Conservation (phyloP, 2,113 vertebrate genomes). For the Anthoscopus minutus region DNA sequence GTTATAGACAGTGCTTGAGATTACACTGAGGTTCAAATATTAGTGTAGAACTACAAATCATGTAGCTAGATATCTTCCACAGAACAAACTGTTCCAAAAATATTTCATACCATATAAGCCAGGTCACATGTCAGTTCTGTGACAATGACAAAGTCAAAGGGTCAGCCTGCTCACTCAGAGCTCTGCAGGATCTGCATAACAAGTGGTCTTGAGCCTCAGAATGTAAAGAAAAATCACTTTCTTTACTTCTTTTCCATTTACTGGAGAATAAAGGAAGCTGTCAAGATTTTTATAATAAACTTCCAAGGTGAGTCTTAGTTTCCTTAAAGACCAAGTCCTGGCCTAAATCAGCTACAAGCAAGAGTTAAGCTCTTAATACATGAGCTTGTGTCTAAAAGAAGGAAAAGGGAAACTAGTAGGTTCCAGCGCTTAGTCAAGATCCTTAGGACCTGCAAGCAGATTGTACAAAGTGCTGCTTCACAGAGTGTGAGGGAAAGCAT, state of each 20-base stretch:
- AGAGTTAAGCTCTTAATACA: background rate
- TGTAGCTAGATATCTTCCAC: accelerated
- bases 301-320: background rate
- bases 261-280: background rate
- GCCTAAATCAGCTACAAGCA: background rate
- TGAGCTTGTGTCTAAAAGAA: background rate
- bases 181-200: background rate
- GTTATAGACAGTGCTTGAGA: background rate
- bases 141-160: background rate
- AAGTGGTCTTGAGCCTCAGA: background rate
- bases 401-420: background rate
- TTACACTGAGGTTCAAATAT: background rate
- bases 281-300: background rate
- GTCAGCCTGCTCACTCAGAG: background rate
- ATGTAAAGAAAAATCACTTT: background rate
- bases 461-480: background rate
- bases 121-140: background rate
- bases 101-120: background rate
- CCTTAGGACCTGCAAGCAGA: background rate
- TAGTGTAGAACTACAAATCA: background rate
- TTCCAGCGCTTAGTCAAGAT: background rate
- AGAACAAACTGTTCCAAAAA: background rate
- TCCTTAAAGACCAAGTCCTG: background rate
- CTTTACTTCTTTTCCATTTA: background rate
- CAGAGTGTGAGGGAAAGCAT: background rate